Percentiles rank a stretch among this genome's conserved stretches.
phyloP scores from a whole-genome alignment of 2,113 vertebrate species.

The Chelonoidis abingdonii region DNA sequence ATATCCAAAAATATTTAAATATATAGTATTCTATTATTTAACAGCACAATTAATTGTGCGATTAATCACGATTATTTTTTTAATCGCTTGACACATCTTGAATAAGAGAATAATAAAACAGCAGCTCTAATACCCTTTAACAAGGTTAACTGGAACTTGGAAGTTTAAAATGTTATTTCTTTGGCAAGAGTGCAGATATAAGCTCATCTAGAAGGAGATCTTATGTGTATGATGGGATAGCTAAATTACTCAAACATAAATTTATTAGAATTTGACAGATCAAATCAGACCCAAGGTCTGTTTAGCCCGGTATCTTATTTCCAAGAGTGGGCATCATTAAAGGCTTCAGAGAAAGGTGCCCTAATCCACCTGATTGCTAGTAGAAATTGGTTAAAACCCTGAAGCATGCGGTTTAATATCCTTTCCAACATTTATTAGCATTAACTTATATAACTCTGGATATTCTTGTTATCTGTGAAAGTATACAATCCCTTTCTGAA shows the following conservation, averaged over 20 bases:
- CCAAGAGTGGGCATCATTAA: background rate
- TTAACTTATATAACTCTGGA: background rate
- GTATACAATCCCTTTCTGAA: background rate
- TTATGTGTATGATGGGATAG: background rate
- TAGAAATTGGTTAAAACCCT: background rate
- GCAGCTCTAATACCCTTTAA: background rate
- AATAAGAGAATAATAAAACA: background rate
- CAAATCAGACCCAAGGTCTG: background rate
- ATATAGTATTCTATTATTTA: background rate
- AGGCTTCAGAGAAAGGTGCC: background rate
- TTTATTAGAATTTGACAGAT: background rate
- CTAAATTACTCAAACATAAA: background rate
- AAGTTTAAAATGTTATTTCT: background rate
- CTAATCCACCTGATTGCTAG: background rate
- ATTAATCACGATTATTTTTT: no score
- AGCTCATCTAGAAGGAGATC: background rate
- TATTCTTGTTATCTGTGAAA: background rate
- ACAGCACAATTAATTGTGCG: background rate
- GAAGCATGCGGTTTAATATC: background rate
- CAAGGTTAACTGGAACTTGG: background rate
- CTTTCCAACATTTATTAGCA: background rate
- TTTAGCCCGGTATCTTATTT: background rate
- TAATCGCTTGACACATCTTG: background rate
- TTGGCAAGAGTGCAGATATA: background rate
- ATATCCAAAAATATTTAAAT: no score